Evolutionary conservation across 2,113 vertebrate species (phyloP).

Genomic region (Plecotus auritus): DNA sequence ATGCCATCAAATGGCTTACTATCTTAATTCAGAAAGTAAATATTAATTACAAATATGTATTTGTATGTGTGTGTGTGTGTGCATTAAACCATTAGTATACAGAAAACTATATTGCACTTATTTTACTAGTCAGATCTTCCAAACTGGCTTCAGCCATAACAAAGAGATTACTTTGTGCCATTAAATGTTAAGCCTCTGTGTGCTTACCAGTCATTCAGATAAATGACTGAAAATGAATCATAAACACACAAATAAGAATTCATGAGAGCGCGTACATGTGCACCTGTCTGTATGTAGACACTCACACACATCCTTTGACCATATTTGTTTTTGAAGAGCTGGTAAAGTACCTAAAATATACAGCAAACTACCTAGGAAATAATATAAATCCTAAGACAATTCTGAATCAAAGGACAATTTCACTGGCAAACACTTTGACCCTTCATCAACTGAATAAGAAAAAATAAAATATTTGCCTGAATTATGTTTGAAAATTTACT

Average conservation of each 20-base stretch:
- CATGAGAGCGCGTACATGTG: background rate
- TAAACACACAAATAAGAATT: background rate
- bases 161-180: background rate
- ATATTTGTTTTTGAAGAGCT: background rate
- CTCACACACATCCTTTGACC: background rate
- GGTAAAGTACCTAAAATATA: conserved; percentile 6
- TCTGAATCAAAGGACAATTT: background rate
- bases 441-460: background rate
- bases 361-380: background rate
- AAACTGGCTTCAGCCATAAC: background rate
- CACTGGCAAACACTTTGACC: background rate
- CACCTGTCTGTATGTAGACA: background rate
- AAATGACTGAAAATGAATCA: background rate
- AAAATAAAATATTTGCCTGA: background rate
- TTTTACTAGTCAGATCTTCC: background rate
- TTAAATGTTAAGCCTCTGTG: conserved; percentile 8
- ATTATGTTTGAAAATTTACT: background rate
- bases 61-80: background rate
- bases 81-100: background rate
- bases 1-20: conserved; percentile 67
- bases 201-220: background rate
- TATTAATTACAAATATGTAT: background rate
- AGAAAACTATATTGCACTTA: background rate
- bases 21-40: background rate
- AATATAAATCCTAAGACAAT: background rate